These are phyloP conservation scores for Macroglossus sobrinus DNA, from an alignment of 2,113 vertebrate genomes.

Conservation along the genomic window DNA sequence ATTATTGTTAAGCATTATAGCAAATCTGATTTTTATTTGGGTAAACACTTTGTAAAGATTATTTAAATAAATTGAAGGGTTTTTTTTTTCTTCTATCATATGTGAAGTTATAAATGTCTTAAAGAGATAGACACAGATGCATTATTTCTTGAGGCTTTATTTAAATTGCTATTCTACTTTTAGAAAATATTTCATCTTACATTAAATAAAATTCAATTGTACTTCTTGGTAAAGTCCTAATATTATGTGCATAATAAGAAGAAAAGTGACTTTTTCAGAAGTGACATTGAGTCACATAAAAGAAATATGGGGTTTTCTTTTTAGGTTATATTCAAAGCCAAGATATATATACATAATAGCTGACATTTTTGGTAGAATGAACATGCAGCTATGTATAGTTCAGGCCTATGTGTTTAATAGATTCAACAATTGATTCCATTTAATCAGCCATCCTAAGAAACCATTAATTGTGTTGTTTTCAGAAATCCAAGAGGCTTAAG, in stretches of 20 bases:
- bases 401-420: not conserved
- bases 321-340: not conserved
- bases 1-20: not conserved
- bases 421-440: not conserved
- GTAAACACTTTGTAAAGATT: not conserved
- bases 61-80: not conserved
- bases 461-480: not conserved
- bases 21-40: not conserved
- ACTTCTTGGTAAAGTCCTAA: not conserved
- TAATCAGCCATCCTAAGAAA: not conserved
- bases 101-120: not conserved
- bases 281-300: not conserved
- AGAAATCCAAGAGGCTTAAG: not conserved
- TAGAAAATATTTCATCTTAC: not conserved
- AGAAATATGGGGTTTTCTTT: not conserved
- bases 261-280: not conserved
- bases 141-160: not conserved
- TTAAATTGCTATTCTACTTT: constrained; percentile 26
- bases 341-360: not conserved
- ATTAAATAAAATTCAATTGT: not conserved
- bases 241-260: not conserved
- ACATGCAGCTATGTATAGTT: not conserved
- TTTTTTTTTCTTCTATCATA: not conserved
- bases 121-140: not conserved
- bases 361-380: not conserved